phyloP scores from a whole-genome alignment of 2,888 invertebrate species.

The Nymphalis urticae region DNA sequence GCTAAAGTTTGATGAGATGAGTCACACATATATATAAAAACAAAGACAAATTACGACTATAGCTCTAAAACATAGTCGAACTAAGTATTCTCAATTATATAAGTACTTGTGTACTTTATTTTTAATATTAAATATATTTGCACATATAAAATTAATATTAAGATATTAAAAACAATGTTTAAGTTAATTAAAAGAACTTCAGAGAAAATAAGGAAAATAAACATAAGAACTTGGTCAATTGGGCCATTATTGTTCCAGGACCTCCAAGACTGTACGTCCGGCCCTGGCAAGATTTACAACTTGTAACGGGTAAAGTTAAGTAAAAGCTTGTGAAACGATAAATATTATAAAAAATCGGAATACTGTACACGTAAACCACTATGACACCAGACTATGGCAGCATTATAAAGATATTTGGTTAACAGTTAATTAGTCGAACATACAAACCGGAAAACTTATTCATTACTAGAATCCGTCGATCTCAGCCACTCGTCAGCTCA shows the following conservation, averaged over 20 bases:
- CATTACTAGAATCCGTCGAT: slow-evolving; percentile 9
- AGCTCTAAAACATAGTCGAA: neutral
- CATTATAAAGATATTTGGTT: slow-evolving; percentile 30
- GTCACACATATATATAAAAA: slow-evolving; percentile 2
- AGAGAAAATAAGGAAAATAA: no score
- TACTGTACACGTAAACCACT: neutral
- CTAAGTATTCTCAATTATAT: neutral
- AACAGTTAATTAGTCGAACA: slow-evolving; percentile 27
- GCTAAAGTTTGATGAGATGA: neutral
- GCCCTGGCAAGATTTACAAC: no score
- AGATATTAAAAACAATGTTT: no score
- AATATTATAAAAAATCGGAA: no score
- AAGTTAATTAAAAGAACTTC: no score
- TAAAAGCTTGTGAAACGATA: no score
- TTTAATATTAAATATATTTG: no score
- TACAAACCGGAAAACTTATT: slow-evolving; percentile 32
- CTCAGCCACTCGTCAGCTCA: slow-evolving; percentile 18
- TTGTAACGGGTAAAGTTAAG: no score
- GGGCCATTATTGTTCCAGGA: no score
- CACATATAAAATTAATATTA: neutral
- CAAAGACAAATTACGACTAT: neutral
- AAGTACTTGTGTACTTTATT: neutral
- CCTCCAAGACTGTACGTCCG: no score
- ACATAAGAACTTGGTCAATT: neutral
- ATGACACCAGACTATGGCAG: slow-evolving; percentile 34